Base-by-base conservation (phyloP, 2,113 vertebrate species). In the Herpailurus yagouaroundi region DNA sequence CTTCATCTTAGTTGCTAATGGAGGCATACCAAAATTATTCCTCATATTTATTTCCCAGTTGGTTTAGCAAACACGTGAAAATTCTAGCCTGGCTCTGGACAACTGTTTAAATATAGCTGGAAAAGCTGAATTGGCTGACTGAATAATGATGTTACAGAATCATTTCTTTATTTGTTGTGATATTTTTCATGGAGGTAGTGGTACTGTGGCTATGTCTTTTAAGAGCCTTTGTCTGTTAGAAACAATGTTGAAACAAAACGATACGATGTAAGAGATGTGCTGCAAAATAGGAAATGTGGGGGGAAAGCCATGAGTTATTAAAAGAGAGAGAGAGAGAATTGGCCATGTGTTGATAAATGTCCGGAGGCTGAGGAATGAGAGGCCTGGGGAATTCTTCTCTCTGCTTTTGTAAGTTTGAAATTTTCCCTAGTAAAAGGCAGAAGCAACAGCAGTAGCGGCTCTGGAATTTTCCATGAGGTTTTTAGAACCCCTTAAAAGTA, bases 21-120 rank as follows among this genome's bases (percentile, higher is more conserved):
- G 48, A 86, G n/a, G 9, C 57, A 89, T 66, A 60, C 91, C 85
- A 69, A 92, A 89, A 80, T 94, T 91, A 85, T 55, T 91, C 82
- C 85, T 88, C 38, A 9, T 76, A 64, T 71, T 88, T 94, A 82
- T 73, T 92, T 93, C 60, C 19, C 60, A 48, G 48, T 55, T 84
- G 71, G 97, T 94, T 74, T 92, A 82, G 15, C 77, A 95, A 96
- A 86, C 50, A 41, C 45, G 13, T 48, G 21, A 86, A 38, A 84
- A 85, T 57, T 79, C 84, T 89, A 95, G n/a, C 38, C 38, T 48
- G 64, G 63, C 79, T 68, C 48, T 64, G 52, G 33, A 86, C 73
- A 93, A 50, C 71, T 69, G 36, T 83, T 89, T 52, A 79, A 57
- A 74, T 57, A 63, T 36, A 81, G 33, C 80, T 68, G 0, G 60